phyloP scores from a whole-genome alignment of 2,888 invertebrate species.

The Calliopum simillimum region DNA sequence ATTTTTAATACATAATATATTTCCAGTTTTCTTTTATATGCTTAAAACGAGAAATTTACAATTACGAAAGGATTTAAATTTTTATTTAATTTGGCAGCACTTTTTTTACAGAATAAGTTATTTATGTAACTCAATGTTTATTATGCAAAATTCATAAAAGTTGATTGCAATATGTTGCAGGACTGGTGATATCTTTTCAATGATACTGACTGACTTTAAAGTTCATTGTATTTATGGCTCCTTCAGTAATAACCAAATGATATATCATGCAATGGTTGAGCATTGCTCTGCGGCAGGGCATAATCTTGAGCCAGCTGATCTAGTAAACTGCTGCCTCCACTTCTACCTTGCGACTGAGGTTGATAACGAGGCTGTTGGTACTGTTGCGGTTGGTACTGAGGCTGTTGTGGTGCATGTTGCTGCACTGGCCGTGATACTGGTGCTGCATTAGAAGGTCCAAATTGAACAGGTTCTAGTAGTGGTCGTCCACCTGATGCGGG shows the following conservation, averaged over 20 bases:
- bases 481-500: constrained; percentile 63
- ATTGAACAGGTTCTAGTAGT: constrained; percentile 56
- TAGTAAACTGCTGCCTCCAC: constrained; percentile 72
- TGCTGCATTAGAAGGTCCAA: constrained; percentile 51
- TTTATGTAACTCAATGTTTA: too few species aligned
- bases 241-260: constrained; percentile 83
- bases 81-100: too few species aligned
- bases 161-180: neutral
- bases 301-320: constrained; percentile 87
- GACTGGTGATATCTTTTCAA: neutral
- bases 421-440: constrained; percentile 56
- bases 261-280: constrained; percentile 82
- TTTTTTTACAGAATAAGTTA: too few species aligned
- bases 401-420: constrained; percentile 50
- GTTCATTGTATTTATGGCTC: neutral
- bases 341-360: constrained; percentile 55
- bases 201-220: neutral
- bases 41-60: too few species aligned
- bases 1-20: too few species aligned
- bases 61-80: too few species aligned
- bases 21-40: too few species aligned
- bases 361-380: constrained; percentile 54
- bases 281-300: constrained; percentile 77
- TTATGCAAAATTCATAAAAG: neutral
- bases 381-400: constrained; percentile 53